Conservation (phyloP, 2,797 vertebrate genomes). For the Spinibarbus caldwelli region DNA sequence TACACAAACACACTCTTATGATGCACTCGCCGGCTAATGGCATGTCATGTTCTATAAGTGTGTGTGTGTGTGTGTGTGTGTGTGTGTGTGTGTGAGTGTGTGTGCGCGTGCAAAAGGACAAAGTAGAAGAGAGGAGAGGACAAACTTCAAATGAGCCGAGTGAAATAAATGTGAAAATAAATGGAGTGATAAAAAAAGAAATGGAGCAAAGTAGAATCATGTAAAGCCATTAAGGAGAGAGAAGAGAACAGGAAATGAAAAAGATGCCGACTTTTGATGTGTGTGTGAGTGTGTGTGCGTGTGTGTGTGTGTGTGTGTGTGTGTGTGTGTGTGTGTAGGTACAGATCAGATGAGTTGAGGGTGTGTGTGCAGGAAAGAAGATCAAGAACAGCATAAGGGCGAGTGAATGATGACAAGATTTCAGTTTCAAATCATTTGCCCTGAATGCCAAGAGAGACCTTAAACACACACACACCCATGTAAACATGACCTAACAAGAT, state of each 20-base stretch:
- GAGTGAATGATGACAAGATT: not conserved
- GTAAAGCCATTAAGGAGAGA: slow-evolving; percentile 33
- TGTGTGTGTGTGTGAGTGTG: not conserved
- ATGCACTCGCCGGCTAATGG: slow-evolving; percentile 18
- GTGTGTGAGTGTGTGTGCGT: slow-evolving; percentile 8
- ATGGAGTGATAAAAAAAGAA: slow-evolving; percentile 30
- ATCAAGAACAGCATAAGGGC: not conserved
- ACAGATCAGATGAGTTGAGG: not conserved
- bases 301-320: slow-evolving; percentile 1
- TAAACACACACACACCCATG: not conserved
- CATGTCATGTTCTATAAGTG: slow-evolving; percentile 7
- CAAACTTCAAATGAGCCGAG: slow-evolving; percentile 28
- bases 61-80: not conserved
- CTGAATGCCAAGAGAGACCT: not conserved
- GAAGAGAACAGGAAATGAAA: slow-evolving; percentile 21
- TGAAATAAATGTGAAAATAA: slow-evolving; percentile 38
- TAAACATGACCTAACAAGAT: not conserved
- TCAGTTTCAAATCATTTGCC: not conserved
- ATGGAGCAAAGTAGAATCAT: slow-evolving; percentile 14
- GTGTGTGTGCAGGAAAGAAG: not conserved
- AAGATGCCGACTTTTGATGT: slow-evolving; percentile 9
- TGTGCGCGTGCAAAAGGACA: not conserved
- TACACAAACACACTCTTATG: not conserved
- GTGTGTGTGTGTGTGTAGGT: no score
- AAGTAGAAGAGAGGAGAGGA: slow-evolving; percentile 14